Evolutionary conservation across 2,888 invertebrate species (phyloP), one percentile per base, ranked within the genome.

Genomic region (Rhogogaster chlorosoma): DNA sequence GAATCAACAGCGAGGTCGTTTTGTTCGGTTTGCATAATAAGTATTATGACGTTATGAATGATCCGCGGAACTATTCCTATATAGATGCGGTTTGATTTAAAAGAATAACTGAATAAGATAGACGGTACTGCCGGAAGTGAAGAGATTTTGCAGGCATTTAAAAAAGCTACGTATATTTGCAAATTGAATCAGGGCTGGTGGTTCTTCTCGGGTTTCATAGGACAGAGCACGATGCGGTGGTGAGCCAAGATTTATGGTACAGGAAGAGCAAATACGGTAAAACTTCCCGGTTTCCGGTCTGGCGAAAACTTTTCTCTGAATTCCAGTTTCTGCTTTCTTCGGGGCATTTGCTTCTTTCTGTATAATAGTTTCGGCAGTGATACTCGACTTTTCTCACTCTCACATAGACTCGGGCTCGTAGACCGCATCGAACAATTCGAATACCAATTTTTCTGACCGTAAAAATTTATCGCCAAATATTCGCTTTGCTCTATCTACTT

Each of bases 241-340:
- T 87, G 87, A 88, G 88, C 84, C 86, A 84, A 91, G 92, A 93
- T 93, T 93, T 93, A 93, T 93, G 86, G 89, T 87, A 86, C 92
- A 93, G 93, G 93, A 93, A 92, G 92, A 91, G 92, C 92, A 92
- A 93, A 93, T 93, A 93, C 93, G 93, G 92, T 93, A 91, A 92
- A 92, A 92, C 93, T 93, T 93, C 90, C 89, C 89, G 88, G 91
- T 90, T 92, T 93, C 93, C 93, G 92, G 89, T 89, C 89, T 91
- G 90, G 89, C 90, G 91, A 90, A 91, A 93, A 93, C 90, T 92
- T 93, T 92, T 90, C 91, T 91, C 88, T 64, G 83, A 83, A 67
- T 67, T 83, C 83, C 70, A 83, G 83, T 83, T 83, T 70, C 83
- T 67, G 83, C 36, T 80, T 80, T 67, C 45, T 67, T 67, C 49